Conservation (phyloP, 2,113 vertebrate genomes). For the Sporophila hypoxantha region DNA sequence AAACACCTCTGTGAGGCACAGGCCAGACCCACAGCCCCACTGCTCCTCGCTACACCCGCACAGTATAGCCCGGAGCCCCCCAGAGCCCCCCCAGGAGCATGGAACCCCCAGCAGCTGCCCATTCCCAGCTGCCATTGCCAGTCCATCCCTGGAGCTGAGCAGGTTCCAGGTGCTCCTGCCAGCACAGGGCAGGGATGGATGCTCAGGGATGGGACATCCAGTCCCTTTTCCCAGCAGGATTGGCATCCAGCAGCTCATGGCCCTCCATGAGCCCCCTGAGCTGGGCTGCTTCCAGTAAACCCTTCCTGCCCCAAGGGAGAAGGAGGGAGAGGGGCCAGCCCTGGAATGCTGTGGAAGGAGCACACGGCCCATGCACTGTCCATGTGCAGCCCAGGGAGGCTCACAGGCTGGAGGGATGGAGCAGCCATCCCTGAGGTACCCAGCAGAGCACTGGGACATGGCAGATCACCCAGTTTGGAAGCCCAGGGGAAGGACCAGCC, state of each 20-base stretch:
- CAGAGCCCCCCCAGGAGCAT: too few relatives aligned
- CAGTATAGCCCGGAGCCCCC: neutral
- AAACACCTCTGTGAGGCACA: neutral
- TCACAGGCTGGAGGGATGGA: neutral
- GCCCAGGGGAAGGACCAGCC: neutral
- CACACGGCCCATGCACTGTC: accelerated
- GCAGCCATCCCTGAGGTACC: neutral
- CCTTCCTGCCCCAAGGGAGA: neutral
- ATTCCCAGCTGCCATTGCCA: too few relatives aligned
- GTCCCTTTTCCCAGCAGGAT: neutral
- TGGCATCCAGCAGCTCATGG: neutral
- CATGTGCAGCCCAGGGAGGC: neutral
- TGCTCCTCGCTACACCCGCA: neutral
- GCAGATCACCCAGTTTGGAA: neutral
- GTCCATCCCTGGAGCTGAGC: neutral
- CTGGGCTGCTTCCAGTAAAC: neutral
- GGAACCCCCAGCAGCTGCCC: neutral
- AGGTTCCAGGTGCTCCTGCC: neutral
- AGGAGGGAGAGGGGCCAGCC: neutral
- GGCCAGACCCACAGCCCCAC: accelerated
- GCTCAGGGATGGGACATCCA: neutral
- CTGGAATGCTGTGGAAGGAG: neutral
- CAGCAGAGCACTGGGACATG: accelerated
- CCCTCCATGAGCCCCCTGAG: too few relatives aligned
- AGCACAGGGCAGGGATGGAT: neutral